Evolutionary conservation across 92 coral and sea anemone genomes (phyloP).

Genomic region (Zoanthus sansibaricus): DNA sequence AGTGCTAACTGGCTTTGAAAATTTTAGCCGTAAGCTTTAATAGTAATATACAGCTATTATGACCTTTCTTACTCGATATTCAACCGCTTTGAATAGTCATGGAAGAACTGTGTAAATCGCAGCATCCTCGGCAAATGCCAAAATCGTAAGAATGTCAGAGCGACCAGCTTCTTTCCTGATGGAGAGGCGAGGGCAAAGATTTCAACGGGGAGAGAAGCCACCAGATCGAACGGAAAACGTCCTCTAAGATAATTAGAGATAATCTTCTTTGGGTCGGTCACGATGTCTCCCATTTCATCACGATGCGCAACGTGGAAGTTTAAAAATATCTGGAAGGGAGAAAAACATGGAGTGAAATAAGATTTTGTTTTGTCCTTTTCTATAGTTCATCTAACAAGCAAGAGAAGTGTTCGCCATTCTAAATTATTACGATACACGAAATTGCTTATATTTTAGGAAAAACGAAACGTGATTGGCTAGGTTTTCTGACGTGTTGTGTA

Average conservation of each 20-base stretch:
- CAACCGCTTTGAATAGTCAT: conserved; percentile 66
- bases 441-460: too few species aligned
- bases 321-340: conserved; percentile 70
- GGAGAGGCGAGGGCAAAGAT: conserved; percentile 84
- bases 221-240: conserved; percentile 70
- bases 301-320: conserved; percentile 83
- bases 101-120: conserved; percentile 83
- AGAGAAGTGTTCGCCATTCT: too few species aligned
- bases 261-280: conserved; percentile 69
- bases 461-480: too few species aligned
- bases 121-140: conserved; percentile 77
- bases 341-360: neutral
- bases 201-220: conserved; percentile 87
- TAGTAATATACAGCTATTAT: too few species aligned
- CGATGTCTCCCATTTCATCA: conserved; percentile 73
- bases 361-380: neutral
- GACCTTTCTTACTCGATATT: conserved; percentile 77
- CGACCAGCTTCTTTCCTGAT: conserved; percentile 60
- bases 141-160: conserved; percentile 76
- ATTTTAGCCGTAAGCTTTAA: too few species aligned
- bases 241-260: conserved; percentile 75
- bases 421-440: too few species aligned
- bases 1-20: too few species aligned
- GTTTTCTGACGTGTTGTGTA: too few species aligned
- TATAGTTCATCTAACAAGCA: neutral